Evolutionary conservation across 1,140 invertebrate species (phyloP), one percentile per base, ranked within the genome.

Genomic region (Drosophila sturtevanti): DNA sequence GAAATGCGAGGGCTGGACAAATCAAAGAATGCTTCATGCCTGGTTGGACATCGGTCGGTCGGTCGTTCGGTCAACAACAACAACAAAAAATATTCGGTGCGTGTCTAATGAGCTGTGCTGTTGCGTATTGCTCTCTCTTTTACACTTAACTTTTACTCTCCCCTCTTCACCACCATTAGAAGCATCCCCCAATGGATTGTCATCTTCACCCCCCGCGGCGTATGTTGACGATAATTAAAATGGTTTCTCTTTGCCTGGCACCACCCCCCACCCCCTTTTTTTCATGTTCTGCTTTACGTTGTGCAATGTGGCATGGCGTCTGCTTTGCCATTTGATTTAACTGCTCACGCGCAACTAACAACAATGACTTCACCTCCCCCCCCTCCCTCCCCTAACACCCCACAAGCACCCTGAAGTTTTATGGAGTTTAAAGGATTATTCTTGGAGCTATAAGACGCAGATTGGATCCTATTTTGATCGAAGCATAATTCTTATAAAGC

Each of bases 21-120:
- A 87, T 87, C 82, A 87, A 87, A 87, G 82, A 79, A 76, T 76
- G 54, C 56, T 72, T 79, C 72, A 87, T 89, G 84, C 59, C 65
- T 79, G 66, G 68, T 55, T 81, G 81, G 62, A 48, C 82, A 76
- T 31, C 61, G 72, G 72, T 54, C 68, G 75, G 84, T 67, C 78
- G 71, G 69, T 31, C 61, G 72, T 68, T 54, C 68, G 75, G 84
- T 67, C 78, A 74, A 41, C 71, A 60, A 55, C 63, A 48, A 54
- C 48, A 31, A 59, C 68, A 73, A 61, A 81, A 85, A 77, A 80
- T 73, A 80, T 76, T 89, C 67, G 84, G 79, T 87, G 85, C 84
- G 84, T 87, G 84, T 84, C 84, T 89, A 87, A 87, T 87, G 84
- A 87, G 84, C 85, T 89, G 85, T 89, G 79, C 84, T 67, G 66